A percentile compares a stretch with the other conserved stretches of the same genome.
Conservation (phyloP, 2,888 invertebrate species). For the Spisula subtruncata region DNA sequence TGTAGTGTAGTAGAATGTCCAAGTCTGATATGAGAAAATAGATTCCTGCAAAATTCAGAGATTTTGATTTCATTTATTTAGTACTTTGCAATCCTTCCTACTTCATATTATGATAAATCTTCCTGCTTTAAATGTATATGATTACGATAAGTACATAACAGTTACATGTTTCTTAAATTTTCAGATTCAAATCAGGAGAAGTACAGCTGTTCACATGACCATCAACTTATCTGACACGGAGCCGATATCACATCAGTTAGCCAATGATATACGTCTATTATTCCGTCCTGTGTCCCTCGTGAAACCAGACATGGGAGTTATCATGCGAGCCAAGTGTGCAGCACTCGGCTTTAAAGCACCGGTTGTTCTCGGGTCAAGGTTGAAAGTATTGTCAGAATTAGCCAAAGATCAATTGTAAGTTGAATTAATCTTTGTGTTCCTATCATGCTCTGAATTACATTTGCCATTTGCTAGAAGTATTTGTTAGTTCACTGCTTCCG, state of each 20-base stretch:
- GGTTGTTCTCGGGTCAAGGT: constrained; percentile 82
- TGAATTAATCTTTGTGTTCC: not conserved
- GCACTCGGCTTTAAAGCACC: constrained; percentile 86
- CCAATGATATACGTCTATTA: constrained; percentile 82
- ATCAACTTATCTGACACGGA: constrained; percentile 75
- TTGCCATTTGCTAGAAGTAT: too few relatives aligned
- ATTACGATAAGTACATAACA: not conserved
- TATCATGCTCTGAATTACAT: not conserved
- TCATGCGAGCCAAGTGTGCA: constrained; percentile 86
- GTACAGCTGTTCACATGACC: constrained; percentile 84
- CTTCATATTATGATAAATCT: not conserved
- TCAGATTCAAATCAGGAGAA: constrained; percentile 82
- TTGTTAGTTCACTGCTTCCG: too few relatives aligned
- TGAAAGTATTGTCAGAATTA: constrained; percentile 85
- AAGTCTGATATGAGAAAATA: too few relatives aligned
- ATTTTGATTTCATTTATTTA: not conserved
- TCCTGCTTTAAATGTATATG: not conserved
- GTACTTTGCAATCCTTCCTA: too few relatives aligned
- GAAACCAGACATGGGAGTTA: constrained; percentile 84
- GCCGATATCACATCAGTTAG: constrained; percentile 71
- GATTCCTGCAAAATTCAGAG: too few relatives aligned
- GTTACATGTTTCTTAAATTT: constrained; percentile 29
- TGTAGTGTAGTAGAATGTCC: too few relatives aligned
- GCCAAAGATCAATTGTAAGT: constrained; percentile 87
- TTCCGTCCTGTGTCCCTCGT: constrained; percentile 86